Evolutionary conservation across 1,140 invertebrate species (phyloP).

Genomic region (Pollicipes pollicipes): DNA sequence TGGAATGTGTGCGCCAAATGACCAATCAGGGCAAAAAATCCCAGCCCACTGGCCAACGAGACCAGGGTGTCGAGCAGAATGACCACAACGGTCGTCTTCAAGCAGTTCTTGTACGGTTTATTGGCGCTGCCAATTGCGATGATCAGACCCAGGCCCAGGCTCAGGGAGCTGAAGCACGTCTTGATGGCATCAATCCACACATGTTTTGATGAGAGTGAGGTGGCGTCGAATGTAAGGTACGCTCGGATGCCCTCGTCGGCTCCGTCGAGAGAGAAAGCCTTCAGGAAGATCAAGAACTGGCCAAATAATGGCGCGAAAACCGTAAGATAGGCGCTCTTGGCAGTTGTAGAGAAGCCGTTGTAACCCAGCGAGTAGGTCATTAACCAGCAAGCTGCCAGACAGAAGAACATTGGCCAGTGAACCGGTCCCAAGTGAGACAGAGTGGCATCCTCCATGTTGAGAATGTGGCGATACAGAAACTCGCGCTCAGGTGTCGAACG

Average conservation of each 20-base stretch:
- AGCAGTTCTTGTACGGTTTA: background rate
- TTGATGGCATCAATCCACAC: background rate
- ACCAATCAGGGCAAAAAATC: background rate
- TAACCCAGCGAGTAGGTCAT: background rate
- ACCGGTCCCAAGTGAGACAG: background rate
- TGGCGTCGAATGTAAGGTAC: background rate
- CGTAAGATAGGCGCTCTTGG: background rate
- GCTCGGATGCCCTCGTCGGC: background rate
- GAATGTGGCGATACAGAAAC: background rate
- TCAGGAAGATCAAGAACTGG: background rate
- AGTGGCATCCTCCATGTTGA: background rate
- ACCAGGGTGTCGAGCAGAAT: background rate
- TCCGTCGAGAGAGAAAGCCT: background rate
- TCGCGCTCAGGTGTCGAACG: background rate
- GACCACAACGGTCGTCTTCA: background rate
- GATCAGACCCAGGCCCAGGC: background rate
- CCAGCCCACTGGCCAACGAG: background rate
- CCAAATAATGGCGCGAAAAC: background rate
- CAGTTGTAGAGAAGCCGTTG: background rate
- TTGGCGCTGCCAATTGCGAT: background rate
- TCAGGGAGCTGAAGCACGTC: background rate
- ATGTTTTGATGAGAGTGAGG: background rate
- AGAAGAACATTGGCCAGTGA: background rate
- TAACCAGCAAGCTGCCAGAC: background rate
- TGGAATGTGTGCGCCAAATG: background rate